Base-by-base conservation (phyloP, 1,140 invertebrate species). In the Lasioglossum baleicum region DNA sequence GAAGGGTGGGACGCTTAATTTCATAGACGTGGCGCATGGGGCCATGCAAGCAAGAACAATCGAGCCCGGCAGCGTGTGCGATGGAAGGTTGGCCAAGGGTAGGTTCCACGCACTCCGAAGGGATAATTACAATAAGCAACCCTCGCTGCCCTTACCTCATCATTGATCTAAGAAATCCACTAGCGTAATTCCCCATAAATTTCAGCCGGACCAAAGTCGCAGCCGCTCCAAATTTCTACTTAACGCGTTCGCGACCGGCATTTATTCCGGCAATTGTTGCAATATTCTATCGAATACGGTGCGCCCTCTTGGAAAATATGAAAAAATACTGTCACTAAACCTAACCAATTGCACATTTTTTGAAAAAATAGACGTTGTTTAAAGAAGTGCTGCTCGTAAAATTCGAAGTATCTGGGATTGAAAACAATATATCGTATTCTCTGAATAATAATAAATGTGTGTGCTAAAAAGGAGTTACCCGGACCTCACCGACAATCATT, bases 81-180 rank as follows among this genome's bases (percentile, higher is more conserved):
- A 76, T 83, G 71, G 68, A 64, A 83, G 72, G 74, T 79, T 68
- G 79, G 82, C 79, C 85, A 81, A n/a, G 86, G 82, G 84, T 84
- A 82, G 84, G 67, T 48, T 70, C 61, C 80, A 81, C 79, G 69
- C 84, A 87, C 82, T 77, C 72, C 78, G 75, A 84, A 84, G 84
- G 85, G 84, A 87, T 87, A 87, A 87, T 87, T 87, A 87, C 85
- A 87, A 82, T 87, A 87, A 87, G 84, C 85, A 87, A 80, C 85
- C 79, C 72, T 83, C 66, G 82, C 82, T 81, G 84, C 77, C 82
- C 84, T 86, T 83, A 78, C 78, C 65, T 86, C 84, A 67, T 77
- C 76, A 75, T 69, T 80, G 83, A 81, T 78, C 84, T 86, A 86
- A 86, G 85, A 86, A 86, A 86, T 81, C 84, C 84, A 66, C 83